Conservation (phyloP, 1,140 invertebrate species). For the Diorhabda sublineata region DNA sequence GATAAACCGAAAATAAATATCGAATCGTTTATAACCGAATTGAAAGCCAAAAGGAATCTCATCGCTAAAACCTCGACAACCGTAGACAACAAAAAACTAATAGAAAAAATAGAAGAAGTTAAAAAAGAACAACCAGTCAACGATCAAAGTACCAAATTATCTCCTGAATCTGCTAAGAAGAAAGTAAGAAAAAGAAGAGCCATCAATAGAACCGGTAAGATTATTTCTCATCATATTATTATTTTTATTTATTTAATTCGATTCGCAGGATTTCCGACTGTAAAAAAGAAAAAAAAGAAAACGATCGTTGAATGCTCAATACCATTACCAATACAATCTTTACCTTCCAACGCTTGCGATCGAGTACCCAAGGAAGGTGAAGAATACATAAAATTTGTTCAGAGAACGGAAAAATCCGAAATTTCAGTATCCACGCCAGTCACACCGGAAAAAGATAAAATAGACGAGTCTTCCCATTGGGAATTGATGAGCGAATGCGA, state of each 20-base stretch:
- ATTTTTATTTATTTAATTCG: neutral
- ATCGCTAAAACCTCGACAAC: conserved; percentile 22
- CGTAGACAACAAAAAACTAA: conserved; percentile 22
- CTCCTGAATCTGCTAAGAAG: conserved; percentile 53
- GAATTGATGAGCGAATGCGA: conserved; percentile 56
- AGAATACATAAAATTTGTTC: conserved; percentile 58
- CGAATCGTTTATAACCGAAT: conserved; percentile 39
- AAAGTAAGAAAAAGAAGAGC: conserved; percentile 69
- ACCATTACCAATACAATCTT: conserved; percentile 2
- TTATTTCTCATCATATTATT: neutral
- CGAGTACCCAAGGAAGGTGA: conserved; percentile 62
- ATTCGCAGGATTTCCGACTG: conserved; percentile 67
- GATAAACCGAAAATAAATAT: conserved; percentile 31
- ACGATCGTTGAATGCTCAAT: conserved; percentile 15
- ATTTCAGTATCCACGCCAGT: conserved; percentile 33
- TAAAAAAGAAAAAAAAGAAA: conserved; percentile 82
- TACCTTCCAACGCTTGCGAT: conserved; percentile 48
- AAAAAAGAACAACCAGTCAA: conserved; percentile 5
- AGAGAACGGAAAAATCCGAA: conserved; percentile 54
- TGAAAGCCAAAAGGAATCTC: conserved; percentile 42
- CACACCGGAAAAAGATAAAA: conserved; percentile 8
- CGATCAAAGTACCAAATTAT: conserved; percentile 47
- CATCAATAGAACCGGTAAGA: conserved; percentile 70
- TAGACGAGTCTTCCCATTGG: conserved; percentile 39
- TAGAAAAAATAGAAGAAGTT: conserved; percentile 17